Conservation (phyloP, 1,140 invertebrate genomes). For the Ips typographus region DNA sequence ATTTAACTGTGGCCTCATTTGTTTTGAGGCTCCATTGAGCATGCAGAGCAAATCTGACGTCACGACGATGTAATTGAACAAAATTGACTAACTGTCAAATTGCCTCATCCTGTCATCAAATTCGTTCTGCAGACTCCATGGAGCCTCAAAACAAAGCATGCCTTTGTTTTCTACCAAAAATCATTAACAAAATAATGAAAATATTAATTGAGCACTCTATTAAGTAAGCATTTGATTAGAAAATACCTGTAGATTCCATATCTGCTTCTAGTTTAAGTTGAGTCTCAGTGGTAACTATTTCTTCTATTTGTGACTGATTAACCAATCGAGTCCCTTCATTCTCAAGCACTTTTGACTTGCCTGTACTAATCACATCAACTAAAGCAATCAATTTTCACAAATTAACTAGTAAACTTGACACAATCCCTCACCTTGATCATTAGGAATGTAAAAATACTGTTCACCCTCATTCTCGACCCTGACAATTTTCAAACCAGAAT, state of each 20-base stretch:
- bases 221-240: neutral
- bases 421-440: conserved; percentile 17
- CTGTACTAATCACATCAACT: neutral
- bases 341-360: neutral
- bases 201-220: no score
- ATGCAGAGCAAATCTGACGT: no score
- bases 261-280: neutral
- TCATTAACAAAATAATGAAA: neutral
- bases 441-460: conserved; percentile 33
- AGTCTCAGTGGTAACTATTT: neutral
- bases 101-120: no score
- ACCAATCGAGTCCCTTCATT: neutral
- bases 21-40: no score
- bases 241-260: neutral
- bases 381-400: neutral
- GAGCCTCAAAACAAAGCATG: no score
- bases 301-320: neutral
- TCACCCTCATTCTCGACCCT: conserved; percentile 40
- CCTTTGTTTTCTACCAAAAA: neutral
- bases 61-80: no score
- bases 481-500: conserved; percentile 37
- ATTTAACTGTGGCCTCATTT: no score
- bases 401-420: neutral
- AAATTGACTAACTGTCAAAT: no score
- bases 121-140: no score